phyloP scores from a whole-genome alignment of 2,888 invertebrate species.

The Eilema sororculum region DNA sequence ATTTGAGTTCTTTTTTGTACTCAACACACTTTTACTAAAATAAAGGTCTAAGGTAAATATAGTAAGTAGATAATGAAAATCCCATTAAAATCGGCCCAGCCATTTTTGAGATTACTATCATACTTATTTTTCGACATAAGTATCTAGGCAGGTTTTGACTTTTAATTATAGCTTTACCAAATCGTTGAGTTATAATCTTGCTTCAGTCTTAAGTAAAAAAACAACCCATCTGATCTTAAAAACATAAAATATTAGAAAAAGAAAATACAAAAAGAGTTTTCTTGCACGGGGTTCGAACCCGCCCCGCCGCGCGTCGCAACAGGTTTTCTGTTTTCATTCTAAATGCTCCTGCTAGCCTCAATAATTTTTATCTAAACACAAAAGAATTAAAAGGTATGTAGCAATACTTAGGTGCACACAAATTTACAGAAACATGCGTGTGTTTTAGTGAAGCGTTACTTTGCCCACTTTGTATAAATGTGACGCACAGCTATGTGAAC shows the following conservation, averaged over 20 bases:
- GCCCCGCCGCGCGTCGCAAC: neutral
- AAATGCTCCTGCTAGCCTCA: neutral
- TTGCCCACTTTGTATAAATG: slow-evolving; percentile 64
- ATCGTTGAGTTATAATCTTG: too few relatives aligned
- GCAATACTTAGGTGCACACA: slow-evolving; percentile 78
- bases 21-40: too few relatives aligned
- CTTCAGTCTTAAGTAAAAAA: too few relatives aligned
- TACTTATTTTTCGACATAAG: too few relatives aligned
- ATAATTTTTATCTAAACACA: neutral
- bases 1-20: too few relatives aligned
- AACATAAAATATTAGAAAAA: slow-evolving; percentile 9
- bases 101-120: too few relatives aligned
- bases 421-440: slow-evolving; percentile 68
- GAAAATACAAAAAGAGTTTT: slow-evolving; percentile 27
- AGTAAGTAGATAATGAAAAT: too few relatives aligned
- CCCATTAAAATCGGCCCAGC: too few relatives aligned
- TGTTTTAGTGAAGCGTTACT: slow-evolving; percentile 75
- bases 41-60: too few relatives aligned
- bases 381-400: slow-evolving; percentile 51
- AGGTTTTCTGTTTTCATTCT: too few relatives aligned
- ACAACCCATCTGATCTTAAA: neutral
- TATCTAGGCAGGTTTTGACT: too few relatives aligned
- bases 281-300: slow-evolving; percentile 29
- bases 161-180: too few relatives aligned
- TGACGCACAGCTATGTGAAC: slow-evolving; percentile 58